Evolutionary conservation across 2,888 invertebrate species (phyloP).

Genomic region (Orthosia gracilis): DNA sequence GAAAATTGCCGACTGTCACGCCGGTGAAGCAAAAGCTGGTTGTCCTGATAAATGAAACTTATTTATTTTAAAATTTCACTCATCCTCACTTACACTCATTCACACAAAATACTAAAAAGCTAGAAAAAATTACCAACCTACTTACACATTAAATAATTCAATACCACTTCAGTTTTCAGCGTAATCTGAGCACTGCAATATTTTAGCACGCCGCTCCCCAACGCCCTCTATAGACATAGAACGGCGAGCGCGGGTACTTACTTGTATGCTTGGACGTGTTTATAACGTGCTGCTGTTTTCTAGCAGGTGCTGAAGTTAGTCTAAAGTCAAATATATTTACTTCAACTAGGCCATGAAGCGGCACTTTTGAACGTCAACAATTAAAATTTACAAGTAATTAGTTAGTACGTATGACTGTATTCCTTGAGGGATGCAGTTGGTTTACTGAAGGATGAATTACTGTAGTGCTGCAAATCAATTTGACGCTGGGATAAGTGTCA

Average conservation of each 20-base stretch:
- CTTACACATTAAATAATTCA: background rate
- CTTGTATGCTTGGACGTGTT: slow-evolving; percentile 3
- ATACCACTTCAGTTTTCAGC: slow-evolving; percentile 24
- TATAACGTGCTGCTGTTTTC: slow-evolving; percentile 13
- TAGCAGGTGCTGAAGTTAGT: background rate
- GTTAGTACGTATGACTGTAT: background rate
- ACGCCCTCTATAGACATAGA: slow-evolving; percentile 38
- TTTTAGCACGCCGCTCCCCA: slow-evolving; percentile 42
- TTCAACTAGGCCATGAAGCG: too few species aligned
- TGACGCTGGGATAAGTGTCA: too few species aligned
- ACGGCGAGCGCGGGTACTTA: slow-evolving; percentile 22
- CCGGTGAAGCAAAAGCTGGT: background rate
- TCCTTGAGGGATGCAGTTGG: background rate
- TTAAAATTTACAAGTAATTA: too few species aligned
- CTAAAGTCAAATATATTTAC: too few species aligned
- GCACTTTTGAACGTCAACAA: too few species aligned
- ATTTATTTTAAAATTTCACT: background rate
- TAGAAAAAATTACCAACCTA: background rate
- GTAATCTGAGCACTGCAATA: slow-evolving; percentile 10
- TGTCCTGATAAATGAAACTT: background rate
- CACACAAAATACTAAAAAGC: background rate
- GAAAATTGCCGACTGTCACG: background rate
- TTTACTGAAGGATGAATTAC: background rate
- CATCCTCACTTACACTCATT: too few species aligned
- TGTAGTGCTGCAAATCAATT: too few species aligned